phyloP scores from a whole-genome alignment of 1,140 invertebrate genomes.

The Drosophila santomea region DNA sequence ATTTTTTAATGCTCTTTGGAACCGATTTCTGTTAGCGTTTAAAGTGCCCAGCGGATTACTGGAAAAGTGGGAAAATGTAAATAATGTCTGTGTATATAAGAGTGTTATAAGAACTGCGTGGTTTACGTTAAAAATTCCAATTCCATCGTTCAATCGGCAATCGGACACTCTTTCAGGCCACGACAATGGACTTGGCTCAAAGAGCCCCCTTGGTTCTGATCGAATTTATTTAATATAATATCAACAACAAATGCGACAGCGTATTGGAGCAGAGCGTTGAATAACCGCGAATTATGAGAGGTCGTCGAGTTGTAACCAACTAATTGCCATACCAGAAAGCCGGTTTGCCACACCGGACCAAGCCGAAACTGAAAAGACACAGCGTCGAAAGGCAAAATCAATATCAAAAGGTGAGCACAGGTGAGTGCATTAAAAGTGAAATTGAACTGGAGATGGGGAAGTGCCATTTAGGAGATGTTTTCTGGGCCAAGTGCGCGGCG shows the following conservation, averaged over 20 bases:
- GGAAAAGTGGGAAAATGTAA: neutral
- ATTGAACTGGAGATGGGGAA: slow-evolving; percentile 66
- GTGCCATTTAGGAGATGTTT: slow-evolving; percentile 66
- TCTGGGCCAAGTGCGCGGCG: slow-evolving; percentile 68
- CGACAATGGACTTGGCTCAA: slow-evolving; percentile 18
- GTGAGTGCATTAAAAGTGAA: slow-evolving; percentile 72
- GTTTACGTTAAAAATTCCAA: slow-evolving; percentile 4
- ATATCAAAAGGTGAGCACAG: slow-evolving; percentile 55
- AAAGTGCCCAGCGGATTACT: too few relatives aligned
- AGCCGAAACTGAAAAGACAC: slow-evolving; percentile 27
- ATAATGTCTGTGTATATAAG: neutral
- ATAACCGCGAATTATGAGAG: slow-evolving; percentile 62
- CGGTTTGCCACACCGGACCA: slow-evolving; percentile 56
- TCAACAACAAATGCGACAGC: slow-evolving; percentile 9
- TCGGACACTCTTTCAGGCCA: slow-evolving; percentile 19
- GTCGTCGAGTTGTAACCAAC: slow-evolving; percentile 46
- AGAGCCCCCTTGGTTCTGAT: slow-evolving; percentile 24
- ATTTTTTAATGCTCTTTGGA: too few relatives aligned
- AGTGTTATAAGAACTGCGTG: neutral
- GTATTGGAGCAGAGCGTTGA: slow-evolving; percentile 32
- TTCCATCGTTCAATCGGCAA: slow-evolving; percentile 11
- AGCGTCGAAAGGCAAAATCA: slow-evolving; percentile 40
- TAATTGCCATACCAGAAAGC: slow-evolving; percentile 66
- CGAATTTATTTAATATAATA: slow-evolving; percentile 23
- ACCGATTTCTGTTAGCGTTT: too few relatives aligned